Conservation (phyloP, 2,888 invertebrate genomes). For the Acanthopleura granulata region DNA sequence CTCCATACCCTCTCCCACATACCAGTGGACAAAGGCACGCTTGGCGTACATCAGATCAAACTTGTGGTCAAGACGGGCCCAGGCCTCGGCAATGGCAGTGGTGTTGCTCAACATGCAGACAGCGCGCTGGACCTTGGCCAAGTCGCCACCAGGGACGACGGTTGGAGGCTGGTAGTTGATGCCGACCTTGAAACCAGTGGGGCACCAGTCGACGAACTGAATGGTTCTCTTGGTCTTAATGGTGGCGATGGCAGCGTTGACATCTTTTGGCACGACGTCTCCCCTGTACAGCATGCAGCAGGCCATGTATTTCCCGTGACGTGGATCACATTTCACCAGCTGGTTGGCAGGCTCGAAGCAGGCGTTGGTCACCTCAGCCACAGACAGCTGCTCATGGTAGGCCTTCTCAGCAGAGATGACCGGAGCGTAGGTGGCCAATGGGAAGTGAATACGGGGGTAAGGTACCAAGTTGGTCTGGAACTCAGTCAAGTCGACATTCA, state of each 20-base stretch:
- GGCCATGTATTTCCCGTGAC: background rate
- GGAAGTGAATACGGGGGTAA: conserved; percentile 2
- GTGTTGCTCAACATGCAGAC: conserved; percentile 65
- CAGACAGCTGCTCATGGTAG: conserved; percentile 82
- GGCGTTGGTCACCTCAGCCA: conserved; percentile 23
- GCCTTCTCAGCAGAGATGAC: conserved; percentile 94
- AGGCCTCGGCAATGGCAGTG: conserved; percentile 72
- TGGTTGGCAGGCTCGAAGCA: conserved; percentile 48
- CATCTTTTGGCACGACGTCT: conserved; percentile 23
- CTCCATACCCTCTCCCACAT: conserved; percentile 19
- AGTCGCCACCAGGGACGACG: conserved; percentile 71
- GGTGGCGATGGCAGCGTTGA: conserved; percentile 27
- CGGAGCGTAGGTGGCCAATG: conserved; percentile 84
- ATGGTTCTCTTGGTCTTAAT: conserved; percentile 45
- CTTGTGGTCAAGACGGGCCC: conserved; percentile 77
- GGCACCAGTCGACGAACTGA: conserved; percentile 7
- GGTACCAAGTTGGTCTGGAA: conserved; percentile 70
- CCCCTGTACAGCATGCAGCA: conserved; percentile 28
- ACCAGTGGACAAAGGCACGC: conserved; percentile 85
- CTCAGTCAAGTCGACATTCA: conserved; percentile 70
- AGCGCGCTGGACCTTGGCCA: conserved; percentile 66
- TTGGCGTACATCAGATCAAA: conserved; percentile 75
- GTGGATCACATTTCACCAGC: conserved; percentile 53
- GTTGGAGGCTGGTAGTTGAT: conserved; percentile 72
- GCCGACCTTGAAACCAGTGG: conserved; percentile 8